Conservation (phyloP, 2,797 vertebrate genomes). For the Gymnothorax javanicus region DNA sequence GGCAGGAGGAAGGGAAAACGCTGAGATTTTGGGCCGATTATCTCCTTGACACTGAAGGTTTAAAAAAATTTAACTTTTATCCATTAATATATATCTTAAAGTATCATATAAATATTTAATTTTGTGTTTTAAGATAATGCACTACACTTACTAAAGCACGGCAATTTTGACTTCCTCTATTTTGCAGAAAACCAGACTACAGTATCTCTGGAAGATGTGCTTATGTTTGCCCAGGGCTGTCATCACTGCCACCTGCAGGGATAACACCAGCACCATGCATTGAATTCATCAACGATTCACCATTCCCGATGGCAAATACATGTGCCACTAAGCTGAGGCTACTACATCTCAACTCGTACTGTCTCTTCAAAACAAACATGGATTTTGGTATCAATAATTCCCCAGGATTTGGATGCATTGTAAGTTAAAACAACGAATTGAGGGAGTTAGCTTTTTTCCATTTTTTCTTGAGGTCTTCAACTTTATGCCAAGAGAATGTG, state of each 20-base stretch:
- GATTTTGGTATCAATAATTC: constrained; percentile 27
- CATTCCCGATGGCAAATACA: constrained; percentile 10
- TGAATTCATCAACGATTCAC: too few relatives aligned
- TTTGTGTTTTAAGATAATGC: background rate
- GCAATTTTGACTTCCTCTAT: background rate
- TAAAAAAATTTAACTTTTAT: too few relatives aligned
- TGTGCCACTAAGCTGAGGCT: background rate
- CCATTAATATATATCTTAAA: background rate
- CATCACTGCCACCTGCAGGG: too few relatives aligned
- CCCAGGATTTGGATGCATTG: constrained; percentile 21
- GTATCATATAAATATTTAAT: background rate
- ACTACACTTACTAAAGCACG: background rate
- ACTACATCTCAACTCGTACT: background rate
- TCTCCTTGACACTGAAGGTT: constrained; percentile 35
- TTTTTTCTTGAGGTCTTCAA: too few relatives aligned
- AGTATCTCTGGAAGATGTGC: too few relatives aligned
- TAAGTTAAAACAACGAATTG: too few relatives aligned
- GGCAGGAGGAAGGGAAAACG: constrained; percentile 22
- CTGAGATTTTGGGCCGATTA: constrained; percentile 37
- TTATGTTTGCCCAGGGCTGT: too few relatives aligned
- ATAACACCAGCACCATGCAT: too few relatives aligned
- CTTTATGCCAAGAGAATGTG: too few relatives aligned
- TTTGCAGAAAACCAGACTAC: too few relatives aligned
- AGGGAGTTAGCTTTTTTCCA: too few relatives aligned
- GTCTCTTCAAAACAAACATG: background rate